phyloP scores from a whole-genome alignment of 1,140 invertebrate genomes.

The Triops longicaudatus region DNA sequence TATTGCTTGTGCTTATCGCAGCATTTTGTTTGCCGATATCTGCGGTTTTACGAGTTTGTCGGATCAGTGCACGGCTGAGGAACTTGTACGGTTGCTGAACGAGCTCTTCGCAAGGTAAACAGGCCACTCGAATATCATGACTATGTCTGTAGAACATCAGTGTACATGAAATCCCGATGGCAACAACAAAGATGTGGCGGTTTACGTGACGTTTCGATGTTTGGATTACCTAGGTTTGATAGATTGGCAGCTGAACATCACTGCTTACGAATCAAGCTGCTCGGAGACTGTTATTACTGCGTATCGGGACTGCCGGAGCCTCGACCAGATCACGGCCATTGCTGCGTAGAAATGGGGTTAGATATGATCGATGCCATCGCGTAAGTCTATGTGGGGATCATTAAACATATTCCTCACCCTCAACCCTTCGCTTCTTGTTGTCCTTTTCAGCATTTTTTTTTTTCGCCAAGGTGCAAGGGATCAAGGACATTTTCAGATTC shows the following conservation, averaged over 20 bases:
- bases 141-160: background rate
- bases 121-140: no score
- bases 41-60: slow-evolving; percentile 93
- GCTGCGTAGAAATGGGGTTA: slow-evolving; percentile 90
- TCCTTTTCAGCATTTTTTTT: background rate
- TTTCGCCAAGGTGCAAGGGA: background rate
- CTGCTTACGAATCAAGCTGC: slow-evolving; percentile 82
- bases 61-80: slow-evolving; percentile 90
- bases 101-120: slow-evolving; percentile 83
- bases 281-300: slow-evolving; percentile 93
- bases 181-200: background rate
- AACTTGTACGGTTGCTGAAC: slow-evolving; percentile 85
- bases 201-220: background rate
- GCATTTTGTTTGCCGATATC: slow-evolving; percentile 95
- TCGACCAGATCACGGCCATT: slow-evolving; percentile 80
- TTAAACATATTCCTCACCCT: background rate
- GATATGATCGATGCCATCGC: slow-evolving; percentile 95
- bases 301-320: slow-evolving; percentile 82
- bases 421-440: no score
- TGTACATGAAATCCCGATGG: background rate
- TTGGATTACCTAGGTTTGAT: slow-evolving; percentile 62
- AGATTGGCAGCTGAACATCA: slow-evolving; percentile 80
- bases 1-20: slow-evolving; percentile 45
- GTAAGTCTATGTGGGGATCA: slow-evolving; percentile 50
- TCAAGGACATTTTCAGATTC: background rate